Conservation (phyloP, 1,140 invertebrate genomes). For the Musca vetustissima region DNA sequence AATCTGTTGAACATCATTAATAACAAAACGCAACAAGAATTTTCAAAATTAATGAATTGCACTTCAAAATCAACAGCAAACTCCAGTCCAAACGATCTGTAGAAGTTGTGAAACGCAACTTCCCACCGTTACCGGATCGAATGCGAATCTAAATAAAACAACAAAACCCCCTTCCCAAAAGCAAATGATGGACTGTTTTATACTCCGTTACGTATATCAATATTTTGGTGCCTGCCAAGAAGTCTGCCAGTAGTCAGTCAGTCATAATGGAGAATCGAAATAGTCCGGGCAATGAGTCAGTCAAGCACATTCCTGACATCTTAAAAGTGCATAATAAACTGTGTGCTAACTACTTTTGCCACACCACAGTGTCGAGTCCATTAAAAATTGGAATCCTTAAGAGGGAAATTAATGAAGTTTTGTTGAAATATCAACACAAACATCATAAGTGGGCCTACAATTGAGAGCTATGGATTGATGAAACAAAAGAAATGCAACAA, state of each 20-base stretch:
- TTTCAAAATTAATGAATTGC: conserved; percentile 45
- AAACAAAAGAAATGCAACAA: not conserved
- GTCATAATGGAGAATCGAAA: not conserved
- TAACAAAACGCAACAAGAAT: conserved; percentile 50
- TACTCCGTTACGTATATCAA: not conserved
- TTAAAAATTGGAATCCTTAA: conserved; percentile 15
- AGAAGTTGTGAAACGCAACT: not conserved
- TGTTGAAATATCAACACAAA: conserved; percentile 22
- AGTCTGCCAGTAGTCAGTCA: conserved; percentile 16
- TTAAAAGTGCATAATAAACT: not conserved
- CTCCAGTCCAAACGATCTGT: too few relatives aligned
- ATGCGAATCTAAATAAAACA: not conserved
- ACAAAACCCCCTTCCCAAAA: not conserved
- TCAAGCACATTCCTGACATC: too few relatives aligned
- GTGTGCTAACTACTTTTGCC: conserved; percentile 27
- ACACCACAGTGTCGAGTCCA: conserved; percentile 7
- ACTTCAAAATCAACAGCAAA: conserved; percentile 3
- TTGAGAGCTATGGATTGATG: too few relatives aligned
- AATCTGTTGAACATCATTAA: conserved; percentile 56
- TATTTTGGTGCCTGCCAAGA: conserved; percentile 7
- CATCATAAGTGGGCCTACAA: too few relatives aligned
- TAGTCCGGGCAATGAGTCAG: too few relatives aligned
- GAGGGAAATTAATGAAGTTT: conserved; percentile 30
- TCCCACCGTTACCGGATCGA: not conserved
- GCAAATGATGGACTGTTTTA: too few relatives aligned